Base-by-base conservation (phyloP, 2,797 vertebrate genomes). In the Oryzias sinensis region DNA sequence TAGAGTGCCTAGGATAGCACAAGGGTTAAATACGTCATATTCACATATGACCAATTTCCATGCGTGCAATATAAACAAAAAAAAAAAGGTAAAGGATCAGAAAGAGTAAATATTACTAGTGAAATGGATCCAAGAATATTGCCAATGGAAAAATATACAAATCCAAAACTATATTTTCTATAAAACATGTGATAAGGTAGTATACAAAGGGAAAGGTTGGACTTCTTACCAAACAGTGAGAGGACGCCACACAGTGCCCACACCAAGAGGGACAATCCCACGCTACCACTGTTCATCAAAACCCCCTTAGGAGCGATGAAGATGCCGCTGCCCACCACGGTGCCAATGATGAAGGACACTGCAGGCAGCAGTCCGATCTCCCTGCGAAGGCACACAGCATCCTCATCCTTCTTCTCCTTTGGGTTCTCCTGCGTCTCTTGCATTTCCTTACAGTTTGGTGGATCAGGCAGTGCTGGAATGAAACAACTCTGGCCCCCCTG, bases 261-360 rank as follows among this genome's bases (percentile, higher is more conserved):
- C 59, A 96, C 86, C 8, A 94, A 43, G 74, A 96, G 82, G 42
- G 94, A 95, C 44, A 94, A 76, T 16, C 95, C 94, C 71, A 95
- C 89, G 0, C 87, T 95, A 71, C 94, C 95, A 0, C 92, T 93
- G 86, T 95, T 94, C 62, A 91, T 72, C 78, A 96, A 79, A 1
- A 96, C 94, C 1, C 94, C 94, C 79, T 94, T 95, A 1, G 95
- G 95, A 6, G 95, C 93, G 45, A 96, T 94, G 33, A 96, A 96
- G 88, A 96, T 95, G 51, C 95, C 95, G 0, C 94, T 95, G 79
- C 95, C 95, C 71, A 96, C 90, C 87, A 96, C 92, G 1, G 92
- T 92, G 49, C 94, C 94, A 0, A 94, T 85, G 68, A 96, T 88
- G 29, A 96, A 87, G 0, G 86, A 93, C 62, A 91, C 80, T 6